phyloP scores from a whole-genome alignment of 2,888 invertebrate genomes.

The Alloplasta piceator region DNA sequence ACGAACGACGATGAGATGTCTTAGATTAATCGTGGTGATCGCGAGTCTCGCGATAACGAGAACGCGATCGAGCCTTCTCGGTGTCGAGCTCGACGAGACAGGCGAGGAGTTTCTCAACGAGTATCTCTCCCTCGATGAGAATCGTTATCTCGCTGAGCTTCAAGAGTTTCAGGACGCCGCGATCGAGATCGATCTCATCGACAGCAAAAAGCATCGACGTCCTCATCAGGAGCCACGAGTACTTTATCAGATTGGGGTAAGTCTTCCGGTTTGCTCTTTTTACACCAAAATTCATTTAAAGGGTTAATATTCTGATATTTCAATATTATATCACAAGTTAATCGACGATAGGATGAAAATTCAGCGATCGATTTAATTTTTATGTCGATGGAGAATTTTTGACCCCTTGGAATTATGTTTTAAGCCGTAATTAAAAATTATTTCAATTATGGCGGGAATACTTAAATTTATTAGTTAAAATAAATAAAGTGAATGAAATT shows the following conservation, averaged over 20 bases:
- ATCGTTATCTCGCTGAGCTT: constrained; percentile 75
- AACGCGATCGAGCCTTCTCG: constrained; percentile 68
- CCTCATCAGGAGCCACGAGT: constrained; percentile 85
- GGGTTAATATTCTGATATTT: too few relatives aligned
- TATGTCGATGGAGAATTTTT: too few relatives aligned
- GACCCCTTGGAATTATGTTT: too few relatives aligned
- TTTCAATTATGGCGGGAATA: too few relatives aligned
- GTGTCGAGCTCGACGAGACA: constrained; percentile 74
- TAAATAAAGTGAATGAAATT: too few relatives aligned
- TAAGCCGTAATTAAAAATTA: too few relatives aligned
- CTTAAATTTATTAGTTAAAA: too few relatives aligned
- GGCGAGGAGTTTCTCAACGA: constrained; percentile 77
- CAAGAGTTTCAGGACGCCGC: constrained; percentile 77
- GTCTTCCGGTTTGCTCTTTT: constrained; percentile 76
- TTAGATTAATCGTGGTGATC: constrained; percentile 51
- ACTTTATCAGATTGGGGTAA: constrained; percentile 91
- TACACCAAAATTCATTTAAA: not conserved
- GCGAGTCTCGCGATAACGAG: constrained; percentile 53
- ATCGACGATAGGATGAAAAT: not conserved
- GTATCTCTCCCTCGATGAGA: constrained; percentile 76
- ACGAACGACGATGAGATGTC: constrained; percentile 49
- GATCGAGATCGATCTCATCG: constrained; percentile 80
- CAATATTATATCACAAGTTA: not conserved
- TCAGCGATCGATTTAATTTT: too few relatives aligned
- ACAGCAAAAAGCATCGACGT: constrained; percentile 73